Evolutionary conservation across 2,888 invertebrate genomes (phyloP), one percentile per base, ranked within the genome.

Genomic region (Papilio gigon): DNA sequence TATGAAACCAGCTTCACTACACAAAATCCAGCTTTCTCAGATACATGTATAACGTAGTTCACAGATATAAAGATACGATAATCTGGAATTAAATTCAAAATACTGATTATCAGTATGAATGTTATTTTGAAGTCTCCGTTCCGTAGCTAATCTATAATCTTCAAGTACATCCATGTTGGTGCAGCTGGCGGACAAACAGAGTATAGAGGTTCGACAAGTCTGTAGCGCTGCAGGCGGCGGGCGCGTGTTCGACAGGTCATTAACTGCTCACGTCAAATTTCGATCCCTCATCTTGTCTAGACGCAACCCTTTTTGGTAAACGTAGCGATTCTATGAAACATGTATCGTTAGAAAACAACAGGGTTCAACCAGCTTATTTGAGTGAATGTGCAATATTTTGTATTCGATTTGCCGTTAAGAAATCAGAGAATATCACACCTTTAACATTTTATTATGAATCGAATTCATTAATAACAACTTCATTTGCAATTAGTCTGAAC

Each of bases 151-250:
- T 40, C 65, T 66, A 63, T 58, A n/a, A 25, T 22, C n/a, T 30
- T 25, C 4, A 35, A 40, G 35, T 53, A 60, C 67, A 42, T 42
- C 35, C 40, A 37, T 30, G 50, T 68, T 71, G 66, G 68, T 64
- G 64, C 58, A 69, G 64, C 65, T 63, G 63, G 14, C 30, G 53
- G 62, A 68, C 65, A 70, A 68, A 70, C 63, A 53, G 70, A 66
- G 44, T 64, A 68, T 50, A 58, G 59, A 58, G 58, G 59, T 68
- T 35, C 33, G 33, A 40, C 25, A 64, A 27, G 68, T 68, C 64
- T 37, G 59, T 47, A 68, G 20, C 56, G 40, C 50, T 62, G 63
- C 63, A 35, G 58, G 47, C 63, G 56, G 40, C 40, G 56, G 58
- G 30, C 63, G 50, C 61, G 53, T 63, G 63, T 58, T 14, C 20